Percentiles rank a stretch among this genome's conserved stretches.
These are phyloP conservation scores for Gymnocheta viridis DNA, from an alignment of 2,888 invertebrate species.

Conservation along the genomic window DNA sequence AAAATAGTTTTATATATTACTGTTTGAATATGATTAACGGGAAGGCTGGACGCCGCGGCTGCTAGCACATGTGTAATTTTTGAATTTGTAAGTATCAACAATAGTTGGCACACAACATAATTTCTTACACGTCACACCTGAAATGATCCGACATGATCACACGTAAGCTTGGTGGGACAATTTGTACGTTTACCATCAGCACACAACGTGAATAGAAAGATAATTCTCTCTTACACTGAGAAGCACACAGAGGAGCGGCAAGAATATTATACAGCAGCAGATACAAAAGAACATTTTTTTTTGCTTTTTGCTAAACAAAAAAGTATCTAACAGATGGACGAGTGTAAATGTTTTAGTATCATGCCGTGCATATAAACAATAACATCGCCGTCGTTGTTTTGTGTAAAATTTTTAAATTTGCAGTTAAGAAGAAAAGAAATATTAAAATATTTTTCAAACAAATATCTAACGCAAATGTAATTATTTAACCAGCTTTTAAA, in stretches of 20 bases:
- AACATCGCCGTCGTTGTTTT: slow-evolving; percentile 41
- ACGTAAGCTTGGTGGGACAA: slow-evolving; percentile 18
- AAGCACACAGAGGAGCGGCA: no score
- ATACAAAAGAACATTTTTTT: slow-evolving; percentile 30
- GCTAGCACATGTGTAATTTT: no score
- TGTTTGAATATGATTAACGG: no score
- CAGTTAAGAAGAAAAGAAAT: not conserved
- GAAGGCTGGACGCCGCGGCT: no score
- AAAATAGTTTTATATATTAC: no score
- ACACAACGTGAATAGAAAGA: slow-evolving; percentile 32
- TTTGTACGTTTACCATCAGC: slow-evolving; percentile 21
- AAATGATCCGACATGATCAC: slow-evolving; percentile 2
- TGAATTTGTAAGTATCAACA: no score
- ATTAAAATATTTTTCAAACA: not conserved
- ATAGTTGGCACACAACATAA: not conserved
- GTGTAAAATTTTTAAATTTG: not conserved
- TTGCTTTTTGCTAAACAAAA: slow-evolving; percentile 6
- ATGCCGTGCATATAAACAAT: slow-evolving; percentile 55
- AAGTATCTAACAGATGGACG: slow-evolving; percentile 49
- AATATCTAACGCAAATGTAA: slow-evolving; percentile 9
- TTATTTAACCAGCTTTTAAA: slow-evolving; percentile 46
- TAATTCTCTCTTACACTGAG: slow-evolving; percentile 49
- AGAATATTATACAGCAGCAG: slow-evolving; percentile 29
- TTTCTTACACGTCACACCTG: not conserved
- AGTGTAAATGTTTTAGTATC: slow-evolving; percentile 54